Base-by-base conservation (phyloP, 2,888 invertebrate genomes). In the Drosophila niveifrons region DNA sequence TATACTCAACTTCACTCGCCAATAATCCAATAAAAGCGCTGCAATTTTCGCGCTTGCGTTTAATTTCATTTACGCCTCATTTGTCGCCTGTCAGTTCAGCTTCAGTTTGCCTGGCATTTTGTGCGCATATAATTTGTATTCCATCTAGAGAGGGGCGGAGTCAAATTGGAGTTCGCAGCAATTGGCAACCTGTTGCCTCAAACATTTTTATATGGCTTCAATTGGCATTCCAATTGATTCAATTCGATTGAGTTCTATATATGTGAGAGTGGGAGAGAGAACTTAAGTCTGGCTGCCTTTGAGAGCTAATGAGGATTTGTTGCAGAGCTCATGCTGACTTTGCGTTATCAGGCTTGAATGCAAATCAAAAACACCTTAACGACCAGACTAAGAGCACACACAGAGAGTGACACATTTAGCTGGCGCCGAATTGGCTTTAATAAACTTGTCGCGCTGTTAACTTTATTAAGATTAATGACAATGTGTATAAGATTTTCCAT, bases 11-110 rank as follows among this genome's bases (percentile, higher is more conserved):
- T 4, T 2, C 31, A 66, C 59, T 6, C 43, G 69, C 59, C 83
- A 68, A 83, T 85, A 85, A 85, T 85, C 90, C 88, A 85, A 90
- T 85, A 90, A 90, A 80, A 67, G 71, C 83, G 72, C 68, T 63
- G 75, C 72, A 72, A 88, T 85, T 89, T 89, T 88, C 90, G 86
- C 88, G 86, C 89, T 75, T 78, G 87, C 84, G 87, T 90, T 90
- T 85, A 85, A 85, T 85, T 85, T 78, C 81, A 85, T 85, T 85
- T 88, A 80, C 90, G 88, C 84, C 90, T 89, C 87, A 87, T 83
- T 85, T 89, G 83, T 70, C 73, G 87, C 69, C 68, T 86, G 80
- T 80, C 90, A 78, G 68, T 66, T 56, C 31, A 62, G 59, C 51
- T 59, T 59, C 52, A 63, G 50, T 41, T 47, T 29, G 55, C 2